Percentiles rank a stretch among this genome's conserved stretches.
Conservation (phyloP, 2,797 vertebrate genomes). For the Leptatherina wallacei region DNA sequence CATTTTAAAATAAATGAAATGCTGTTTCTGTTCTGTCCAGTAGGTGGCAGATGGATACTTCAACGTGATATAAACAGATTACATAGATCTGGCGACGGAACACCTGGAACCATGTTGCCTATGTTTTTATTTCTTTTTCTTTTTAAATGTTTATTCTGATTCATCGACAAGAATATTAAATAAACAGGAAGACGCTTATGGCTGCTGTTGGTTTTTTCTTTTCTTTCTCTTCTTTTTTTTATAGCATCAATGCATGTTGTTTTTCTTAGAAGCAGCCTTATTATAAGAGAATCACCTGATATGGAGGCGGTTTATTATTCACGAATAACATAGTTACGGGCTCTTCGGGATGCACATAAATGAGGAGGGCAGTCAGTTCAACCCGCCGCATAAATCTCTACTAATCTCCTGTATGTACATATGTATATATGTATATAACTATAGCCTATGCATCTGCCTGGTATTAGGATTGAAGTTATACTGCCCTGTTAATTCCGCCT, state of each 20-base stretch:
- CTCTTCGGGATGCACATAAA: not conserved
- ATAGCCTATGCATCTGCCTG: not conserved
- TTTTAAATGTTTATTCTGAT: not conserved
- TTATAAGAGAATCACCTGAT: conserved; percentile 3
- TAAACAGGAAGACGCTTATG: not conserved
- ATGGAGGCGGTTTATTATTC: not conserved
- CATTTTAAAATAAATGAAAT: not conserved
- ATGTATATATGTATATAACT: not conserved
- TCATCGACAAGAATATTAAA: not conserved
- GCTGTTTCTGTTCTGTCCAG: conserved; percentile 32
- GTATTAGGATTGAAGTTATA: not conserved
- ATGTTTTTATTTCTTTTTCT: too few relatives aligned
- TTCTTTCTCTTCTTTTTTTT: not conserved
- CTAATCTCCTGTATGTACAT: not conserved
- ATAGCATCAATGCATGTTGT: not conserved
- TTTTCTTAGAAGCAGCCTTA: not conserved
- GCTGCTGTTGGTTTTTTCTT: not conserved
- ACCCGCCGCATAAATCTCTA: not conserved
- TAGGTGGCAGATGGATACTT: conserved; percentile 43
- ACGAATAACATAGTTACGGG: not conserved
- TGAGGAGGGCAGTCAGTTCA: not conserved
- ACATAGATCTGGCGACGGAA: not conserved
- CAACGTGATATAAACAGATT: not conserved
- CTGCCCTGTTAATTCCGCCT: not conserved
- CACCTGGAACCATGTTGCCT: not conserved